Conservation (phyloP, 2,888 invertebrate species). For the Polyommatus icarus region DNA sequence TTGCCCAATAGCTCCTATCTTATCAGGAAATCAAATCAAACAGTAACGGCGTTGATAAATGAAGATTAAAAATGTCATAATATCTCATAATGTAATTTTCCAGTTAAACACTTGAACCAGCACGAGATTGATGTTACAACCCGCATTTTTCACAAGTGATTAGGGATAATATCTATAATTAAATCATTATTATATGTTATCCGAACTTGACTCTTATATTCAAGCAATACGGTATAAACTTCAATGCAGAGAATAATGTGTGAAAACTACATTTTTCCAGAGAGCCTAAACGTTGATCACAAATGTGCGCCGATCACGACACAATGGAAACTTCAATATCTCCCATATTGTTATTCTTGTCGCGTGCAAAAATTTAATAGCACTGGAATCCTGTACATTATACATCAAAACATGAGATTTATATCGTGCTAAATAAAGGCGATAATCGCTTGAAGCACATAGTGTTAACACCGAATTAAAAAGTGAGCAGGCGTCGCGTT, state of each 20-base stretch:
- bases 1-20: not conserved
- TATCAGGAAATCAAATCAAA: not conserved
- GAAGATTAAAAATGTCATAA: not conserved
- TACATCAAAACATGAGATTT: not conserved
- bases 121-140: not conserved
- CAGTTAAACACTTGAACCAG: not conserved
- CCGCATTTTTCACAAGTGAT: not conserved
- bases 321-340: conserved; percentile 35
- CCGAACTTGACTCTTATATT: not conserved
- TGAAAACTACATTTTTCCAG: conserved; percentile 21
- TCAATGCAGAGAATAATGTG: not conserved
- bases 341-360: conserved; percentile 44
- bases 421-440: not conserved
- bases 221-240: not conserved
- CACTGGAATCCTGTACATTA: conserved; percentile 40
- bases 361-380: conserved; percentile 59
- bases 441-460: not conserved
- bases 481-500: conserved; percentile 34
- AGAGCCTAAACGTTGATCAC: conserved; percentile 20
- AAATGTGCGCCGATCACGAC: conserved; percentile 31
- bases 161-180: not conserved
- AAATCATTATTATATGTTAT: not conserved
- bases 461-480: conserved; percentile 35
- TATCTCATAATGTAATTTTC: not conserved
- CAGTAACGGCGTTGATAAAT: not conserved